Conservation (phyloP, 2,113 vertebrate species). For the Cariama cristata region DNA sequence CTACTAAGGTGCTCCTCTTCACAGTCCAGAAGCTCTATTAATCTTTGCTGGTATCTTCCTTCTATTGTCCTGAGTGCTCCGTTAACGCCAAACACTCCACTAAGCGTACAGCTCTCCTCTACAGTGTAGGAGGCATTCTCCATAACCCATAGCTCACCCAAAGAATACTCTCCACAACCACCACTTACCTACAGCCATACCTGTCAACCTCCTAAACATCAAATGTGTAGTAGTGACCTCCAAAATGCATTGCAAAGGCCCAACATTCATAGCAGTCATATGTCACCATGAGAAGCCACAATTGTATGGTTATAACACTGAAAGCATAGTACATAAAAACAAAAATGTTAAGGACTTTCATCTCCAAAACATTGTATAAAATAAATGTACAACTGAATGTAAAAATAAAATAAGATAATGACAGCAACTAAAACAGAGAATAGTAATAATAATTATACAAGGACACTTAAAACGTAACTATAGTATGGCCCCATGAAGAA, state of each 20-base stretch:
- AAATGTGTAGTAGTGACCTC: conserved; percentile 78
- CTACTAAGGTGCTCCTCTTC: not conserved
- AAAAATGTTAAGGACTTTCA: conserved; percentile 69
- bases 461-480: not conserved
- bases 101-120: not conserved
- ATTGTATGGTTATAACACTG: conserved; percentile 82
- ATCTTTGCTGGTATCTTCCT: not conserved
- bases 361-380: conserved; percentile 16
- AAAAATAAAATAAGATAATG: conserved; percentile 50
- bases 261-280: conserved; percentile 77
- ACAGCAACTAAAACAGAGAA: conserved; percentile 56
- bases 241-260: conserved; percentile 79
- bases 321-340: conserved; percentile 80
- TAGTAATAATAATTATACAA: conserved; percentile 25
- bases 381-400: conserved; percentile 24
- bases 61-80: not conserved
- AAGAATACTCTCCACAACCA: conserved; percentile 56
- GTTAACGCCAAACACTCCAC: not conserved
- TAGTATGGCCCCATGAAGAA: not conserved
- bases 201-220: conserved; percentile 80
- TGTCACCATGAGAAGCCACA: conserved; percentile 82
- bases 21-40: not conserved
- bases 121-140: not conserved
- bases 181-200: conserved; percentile 80
- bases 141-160: conserved; percentile 63